Evolutionary conservation across 1,140 invertebrate species (phyloP).

Genomic region (Apis cerana): DNA sequence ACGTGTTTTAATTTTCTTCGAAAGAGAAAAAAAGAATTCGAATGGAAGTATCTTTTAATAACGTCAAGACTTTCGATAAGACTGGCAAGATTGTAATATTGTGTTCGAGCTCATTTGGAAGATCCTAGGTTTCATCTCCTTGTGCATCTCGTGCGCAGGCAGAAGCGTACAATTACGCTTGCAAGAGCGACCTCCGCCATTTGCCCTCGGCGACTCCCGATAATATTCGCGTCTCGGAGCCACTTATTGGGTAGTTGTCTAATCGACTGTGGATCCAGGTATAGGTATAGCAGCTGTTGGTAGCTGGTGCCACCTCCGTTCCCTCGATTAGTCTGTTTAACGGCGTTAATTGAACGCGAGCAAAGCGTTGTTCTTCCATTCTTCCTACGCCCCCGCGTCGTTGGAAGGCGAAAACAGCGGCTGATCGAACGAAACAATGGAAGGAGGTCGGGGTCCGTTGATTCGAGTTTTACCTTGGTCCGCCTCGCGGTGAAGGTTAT

Average conservation of each 20-base stretch:
- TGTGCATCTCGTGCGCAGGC: no score
- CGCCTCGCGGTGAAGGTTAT: not conserved
- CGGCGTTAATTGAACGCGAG: conserved; percentile 20
- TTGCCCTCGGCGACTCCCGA: conserved; percentile 6
- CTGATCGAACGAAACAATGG: not conserved
- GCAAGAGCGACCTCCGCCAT: not conserved
- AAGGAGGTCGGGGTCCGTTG: not conserved
- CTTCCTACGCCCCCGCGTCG: not conserved
- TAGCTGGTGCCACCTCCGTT: not conserved
- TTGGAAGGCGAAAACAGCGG: not conserved
- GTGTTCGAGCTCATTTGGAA: not conserved
- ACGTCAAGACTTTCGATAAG: not conserved
- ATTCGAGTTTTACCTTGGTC: not conserved
- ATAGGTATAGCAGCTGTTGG: not conserved
- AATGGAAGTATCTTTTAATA: not conserved
- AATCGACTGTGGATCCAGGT: conserved; percentile 30
- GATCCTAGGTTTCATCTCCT: not conserved
- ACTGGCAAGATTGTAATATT: no score
- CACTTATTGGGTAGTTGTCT: conserved; percentile 46
- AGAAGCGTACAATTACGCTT: conserved; percentile 9
- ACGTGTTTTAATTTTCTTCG: no score
- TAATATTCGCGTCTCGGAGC: conserved; percentile 36
- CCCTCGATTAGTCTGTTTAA: conserved; percentile 36
- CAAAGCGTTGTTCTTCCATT: not conserved
- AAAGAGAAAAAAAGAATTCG: not conserved